Base-by-base conservation (phyloP, 2,797 vertebrate species). In the Sus cebifrons region DNA sequence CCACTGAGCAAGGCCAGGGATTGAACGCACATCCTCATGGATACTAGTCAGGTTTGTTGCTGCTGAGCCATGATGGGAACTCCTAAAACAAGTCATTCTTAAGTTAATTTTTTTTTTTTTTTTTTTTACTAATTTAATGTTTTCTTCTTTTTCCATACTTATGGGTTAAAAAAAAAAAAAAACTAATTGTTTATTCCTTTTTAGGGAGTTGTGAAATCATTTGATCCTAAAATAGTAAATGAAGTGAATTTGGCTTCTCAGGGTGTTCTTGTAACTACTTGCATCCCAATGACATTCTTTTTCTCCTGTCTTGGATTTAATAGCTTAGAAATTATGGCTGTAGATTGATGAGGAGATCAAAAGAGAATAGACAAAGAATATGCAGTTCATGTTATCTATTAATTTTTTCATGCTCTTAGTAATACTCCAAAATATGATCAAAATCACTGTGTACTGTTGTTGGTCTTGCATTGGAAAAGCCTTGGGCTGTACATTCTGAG, bases 121-220 rank as follows among this genome's bases (percentile, higher is more conserved):
- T 44, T 87, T 54, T 58, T 65, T 56, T 81, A 25, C 11, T 40
- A n/a, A 68, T 78, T 68, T 52, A 64, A 73, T 95, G 32, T 77
- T 84, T 95, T 32, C 29, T 89, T 82, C 71, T 89, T 83, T 86
- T 12, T 91, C 74, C 87, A 1, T 86, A 49, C 60, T 68, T 94
- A 29, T 92, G 13, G 2, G 49, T 74, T 36, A 74, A 84, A 68
- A 40, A 36, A 74, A 84, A 68, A n/a, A n/a, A 40, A 79, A 86
- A 74, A 6, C 27, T n/a, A 32, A 10, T 88, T 89, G 5, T 58
- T 40, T 85, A 5, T 88, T 82, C 25, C 52, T 93, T 81, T 62
- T 89, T 68, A 82, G 44, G 73, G 96, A 95, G 86, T 86, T 73
- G n/a, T 75, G 88, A 93, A 92, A 60, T 86, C 56, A 64, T 92